Evolutionary conservation across 2,888 invertebrate species (phyloP).

Genomic region (Malacosoma neustria): DNA sequence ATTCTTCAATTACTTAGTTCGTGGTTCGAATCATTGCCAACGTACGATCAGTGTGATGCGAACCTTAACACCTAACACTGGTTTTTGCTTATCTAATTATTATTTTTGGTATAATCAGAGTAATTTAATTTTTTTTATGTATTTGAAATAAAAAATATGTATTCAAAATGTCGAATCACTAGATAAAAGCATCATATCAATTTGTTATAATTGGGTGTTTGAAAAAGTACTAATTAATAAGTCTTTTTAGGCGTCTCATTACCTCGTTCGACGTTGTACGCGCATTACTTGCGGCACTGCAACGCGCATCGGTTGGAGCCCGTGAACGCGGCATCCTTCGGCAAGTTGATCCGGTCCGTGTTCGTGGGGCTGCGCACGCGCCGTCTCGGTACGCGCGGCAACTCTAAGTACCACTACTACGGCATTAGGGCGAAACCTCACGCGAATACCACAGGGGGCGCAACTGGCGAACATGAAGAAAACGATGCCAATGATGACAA

Average conservation of each 20-base stretch:
- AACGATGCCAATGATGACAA: slow-evolving; percentile 26
- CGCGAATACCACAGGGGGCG: slow-evolving; percentile 11
- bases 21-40: too few species aligned
- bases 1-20: too few species aligned
- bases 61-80: too few species aligned
- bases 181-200: too few species aligned
- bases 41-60: too few species aligned
- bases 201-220: too few species aligned
- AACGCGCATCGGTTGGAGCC: slow-evolving; percentile 94
- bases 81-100: too few species aligned
- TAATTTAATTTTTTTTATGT: too few species aligned
- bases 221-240: too few species aligned
- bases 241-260: slow-evolving; percentile 88
- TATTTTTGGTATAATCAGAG: too few species aligned
- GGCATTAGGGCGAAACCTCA: slow-evolving; percentile 95
- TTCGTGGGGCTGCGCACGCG: slow-evolving; percentile 97
- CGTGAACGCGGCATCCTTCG: slow-evolving; percentile 99
- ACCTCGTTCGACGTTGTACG: slow-evolving; percentile 96
- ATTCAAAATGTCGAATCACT: too few species aligned
- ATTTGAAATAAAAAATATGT: too few species aligned
- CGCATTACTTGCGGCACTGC: slow-evolving; percentile 98
- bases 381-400: slow-evolving; percentile 95
- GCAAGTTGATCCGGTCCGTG: slow-evolving; percentile 98
- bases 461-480: slow-evolving; percentile 13
- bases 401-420: slow-evolving; percentile 99